A percentile compares a stretch with the other conserved stretches of the same genome.
These are phyloP conservation scores for Drosophila gaucha DNA, from an alignment of 2,888 invertebrate species.

Conservation along the genomic window DNA sequence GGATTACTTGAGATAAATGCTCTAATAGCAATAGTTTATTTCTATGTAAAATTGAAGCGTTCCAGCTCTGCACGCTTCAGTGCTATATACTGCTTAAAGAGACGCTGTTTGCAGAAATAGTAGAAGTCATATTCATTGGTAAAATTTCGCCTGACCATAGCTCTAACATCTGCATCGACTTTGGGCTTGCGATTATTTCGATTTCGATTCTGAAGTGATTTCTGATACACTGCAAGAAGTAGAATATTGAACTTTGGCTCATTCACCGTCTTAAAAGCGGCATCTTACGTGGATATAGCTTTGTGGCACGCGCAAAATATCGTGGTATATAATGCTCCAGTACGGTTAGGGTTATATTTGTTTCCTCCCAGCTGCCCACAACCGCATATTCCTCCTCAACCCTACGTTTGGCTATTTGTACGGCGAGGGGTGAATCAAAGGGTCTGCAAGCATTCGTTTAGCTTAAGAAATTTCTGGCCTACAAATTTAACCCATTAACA, in stretches of 20 bases:
- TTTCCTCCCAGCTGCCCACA: constrained; percentile 94
- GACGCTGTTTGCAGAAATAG: constrained; percentile 93
- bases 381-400: constrained; percentile 94
- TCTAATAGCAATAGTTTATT: not conserved
- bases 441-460: constrained; percentile 86
- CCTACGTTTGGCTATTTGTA: constrained; percentile 92
- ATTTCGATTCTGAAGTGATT: constrained; percentile 88
- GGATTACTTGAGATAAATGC: constrained; percentile 10
- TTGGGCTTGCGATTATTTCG: constrained; percentile 93
- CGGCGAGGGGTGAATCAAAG: constrained; percentile 92
- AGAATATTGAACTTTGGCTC: not conserved
- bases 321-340: constrained; percentile 93
- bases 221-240: constrained; percentile 67
- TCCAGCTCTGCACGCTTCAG: constrained; percentile 56
- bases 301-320: constrained; percentile 91
- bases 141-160: constrained; percentile 93
- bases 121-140: constrained; percentile 95
- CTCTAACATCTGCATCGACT: constrained; percentile 92
- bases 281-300: constrained; percentile 90
- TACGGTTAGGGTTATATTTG: constrained; percentile 93
- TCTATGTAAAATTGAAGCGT: not conserved
- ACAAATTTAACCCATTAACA: constrained; percentile 13
- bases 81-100: constrained; percentile 88
- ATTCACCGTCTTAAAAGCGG: not conserved
- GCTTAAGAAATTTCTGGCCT: not conserved